A percentile compares a stretch with the other conserved stretches of the same genome.
Evolutionary conservation across 2,113 vertebrate genomes (phyloP).

Genomic region (Pristiophorus japonicus): DNA sequence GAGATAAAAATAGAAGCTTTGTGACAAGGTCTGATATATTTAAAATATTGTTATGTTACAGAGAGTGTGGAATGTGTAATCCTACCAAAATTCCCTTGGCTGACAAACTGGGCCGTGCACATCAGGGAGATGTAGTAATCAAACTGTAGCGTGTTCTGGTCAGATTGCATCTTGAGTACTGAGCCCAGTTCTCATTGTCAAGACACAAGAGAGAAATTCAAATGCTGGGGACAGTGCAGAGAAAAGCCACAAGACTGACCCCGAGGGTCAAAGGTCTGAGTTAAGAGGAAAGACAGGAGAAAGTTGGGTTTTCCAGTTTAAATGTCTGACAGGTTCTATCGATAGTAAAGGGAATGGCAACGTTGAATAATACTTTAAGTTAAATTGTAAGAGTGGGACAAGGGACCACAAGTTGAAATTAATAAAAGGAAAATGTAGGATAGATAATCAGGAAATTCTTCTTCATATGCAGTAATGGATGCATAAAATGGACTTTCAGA

Average conservation of each 20-base stretch:
- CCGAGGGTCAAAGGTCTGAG: not conserved
- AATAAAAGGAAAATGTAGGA: not conserved
- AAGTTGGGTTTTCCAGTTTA: not conserved
- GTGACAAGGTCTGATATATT: not conserved
- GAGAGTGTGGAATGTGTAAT: not conserved
- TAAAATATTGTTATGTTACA: not conserved
- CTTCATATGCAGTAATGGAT: not conserved
- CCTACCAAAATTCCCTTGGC: not conserved
- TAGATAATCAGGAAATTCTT: not conserved
- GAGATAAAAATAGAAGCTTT: not conserved
- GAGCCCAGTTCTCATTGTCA: not conserved
- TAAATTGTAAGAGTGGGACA: not conserved
- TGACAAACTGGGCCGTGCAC: not conserved
- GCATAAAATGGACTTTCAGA: not conserved
- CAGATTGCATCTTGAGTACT: not conserved
- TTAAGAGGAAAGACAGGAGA: not conserved
- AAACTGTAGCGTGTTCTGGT: not conserved
- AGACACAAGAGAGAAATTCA: not conserved
- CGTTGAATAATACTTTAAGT: not conserved
- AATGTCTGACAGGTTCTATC: not conserved
- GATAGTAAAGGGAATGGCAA: too few relatives aligned
- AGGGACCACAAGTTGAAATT: not conserved
- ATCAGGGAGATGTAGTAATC: not conserved
- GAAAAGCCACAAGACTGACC: not conserved
- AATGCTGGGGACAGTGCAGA: not conserved